Conservation (phyloP, 2,113 vertebrate genomes). For the Ranitomeya variabilis region DNA sequence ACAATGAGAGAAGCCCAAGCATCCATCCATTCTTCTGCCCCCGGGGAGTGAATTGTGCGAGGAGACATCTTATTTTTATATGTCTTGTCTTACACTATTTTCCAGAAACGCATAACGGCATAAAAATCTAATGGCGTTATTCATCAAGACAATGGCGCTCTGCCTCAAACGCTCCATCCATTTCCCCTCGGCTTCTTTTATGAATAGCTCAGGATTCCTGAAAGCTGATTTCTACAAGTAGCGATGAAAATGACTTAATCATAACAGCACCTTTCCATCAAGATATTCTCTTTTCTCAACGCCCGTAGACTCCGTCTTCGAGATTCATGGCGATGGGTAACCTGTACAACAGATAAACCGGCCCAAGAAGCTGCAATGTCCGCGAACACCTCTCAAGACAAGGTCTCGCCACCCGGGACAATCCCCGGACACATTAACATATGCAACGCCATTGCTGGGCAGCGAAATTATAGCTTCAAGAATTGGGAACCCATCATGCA, state of each 20-base stretch:
- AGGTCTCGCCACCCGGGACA: background rate
- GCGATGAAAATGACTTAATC: conserved; percentile 12
- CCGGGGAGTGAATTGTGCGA: background rate
- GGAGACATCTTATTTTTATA: conserved; percentile 4
- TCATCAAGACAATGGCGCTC: conserved; percentile 18
- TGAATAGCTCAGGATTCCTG: background rate
- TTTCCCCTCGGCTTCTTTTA: background rate
- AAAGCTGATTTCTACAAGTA: conserved; percentile 19
- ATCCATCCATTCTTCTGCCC: background rate
- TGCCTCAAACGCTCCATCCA: background rate
- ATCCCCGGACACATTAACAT: too few relatives aligned
- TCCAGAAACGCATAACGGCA: conserved; percentile 23
- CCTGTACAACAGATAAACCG: background rate
- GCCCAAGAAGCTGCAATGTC: background rate
- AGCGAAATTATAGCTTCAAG: too few relatives aligned
- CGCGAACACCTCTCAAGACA: background rate
- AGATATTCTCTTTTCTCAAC: background rate
- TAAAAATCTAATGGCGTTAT: conserved; percentile 29
- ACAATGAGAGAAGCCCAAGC: background rate
- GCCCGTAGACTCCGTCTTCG: background rate
- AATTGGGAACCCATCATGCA: too few relatives aligned
- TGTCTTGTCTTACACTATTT: conserved; percentile 29
- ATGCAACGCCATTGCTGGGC: too few relatives aligned
- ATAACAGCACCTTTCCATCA: conserved; percentile 15
- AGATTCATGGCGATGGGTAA: conserved; percentile 19